A percentile compares a stretch with the other conserved stretches of the same genome.
Conservation (phyloP, 2,113 vertebrate species). For the Xenotilapia caudafasciata region DNA sequence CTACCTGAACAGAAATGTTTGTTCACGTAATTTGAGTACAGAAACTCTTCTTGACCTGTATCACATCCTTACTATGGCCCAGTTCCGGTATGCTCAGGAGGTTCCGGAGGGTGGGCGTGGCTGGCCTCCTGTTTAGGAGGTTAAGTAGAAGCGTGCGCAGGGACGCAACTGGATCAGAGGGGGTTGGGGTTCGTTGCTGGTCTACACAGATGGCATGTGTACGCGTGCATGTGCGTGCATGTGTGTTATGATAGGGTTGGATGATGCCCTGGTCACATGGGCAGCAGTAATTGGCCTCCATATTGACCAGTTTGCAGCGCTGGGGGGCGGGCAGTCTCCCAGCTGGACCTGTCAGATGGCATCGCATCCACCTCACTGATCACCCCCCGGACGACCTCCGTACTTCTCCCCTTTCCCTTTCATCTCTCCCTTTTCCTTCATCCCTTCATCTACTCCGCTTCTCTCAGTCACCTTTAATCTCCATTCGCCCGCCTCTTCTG, state of each 20-base stretch:
- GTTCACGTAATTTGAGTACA: background rate
- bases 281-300: slow-evolving; percentile 76
- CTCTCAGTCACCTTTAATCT: slow-evolving; percentile 44
- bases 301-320: slow-evolving; percentile 76
- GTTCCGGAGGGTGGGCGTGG: slow-evolving; percentile 25
- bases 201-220: slow-evolving; percentile 68
- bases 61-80: background rate
- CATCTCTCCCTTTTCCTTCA: slow-evolving; percentile 29
- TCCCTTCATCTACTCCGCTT: slow-evolving; percentile 5
- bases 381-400: slow-evolving; percentile 59
- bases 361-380: slow-evolving; percentile 71
- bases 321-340: slow-evolving; percentile 69
- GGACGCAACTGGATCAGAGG: slow-evolving; percentile 53
- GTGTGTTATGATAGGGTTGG: slow-evolving; percentile 71
- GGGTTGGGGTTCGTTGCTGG: slow-evolving; percentile 70
- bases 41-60: background rate
- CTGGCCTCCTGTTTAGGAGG: slow-evolving; percentile 59
- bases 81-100: background rate
- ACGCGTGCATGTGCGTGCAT: slow-evolving; percentile 9
- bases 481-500: background rate
- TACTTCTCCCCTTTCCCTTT: slow-evolving; percentile 30
- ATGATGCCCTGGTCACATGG: slow-evolving; percentile 72
- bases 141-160: slow-evolving; percentile 63
- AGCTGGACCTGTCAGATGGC: slow-evolving; percentile 74
- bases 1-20: background rate